These are phyloP conservation scores for Ornithorhynchus anatinus DNA, from an alignment of 2,113 vertebrate species.

Conservation along the genomic window DNA sequence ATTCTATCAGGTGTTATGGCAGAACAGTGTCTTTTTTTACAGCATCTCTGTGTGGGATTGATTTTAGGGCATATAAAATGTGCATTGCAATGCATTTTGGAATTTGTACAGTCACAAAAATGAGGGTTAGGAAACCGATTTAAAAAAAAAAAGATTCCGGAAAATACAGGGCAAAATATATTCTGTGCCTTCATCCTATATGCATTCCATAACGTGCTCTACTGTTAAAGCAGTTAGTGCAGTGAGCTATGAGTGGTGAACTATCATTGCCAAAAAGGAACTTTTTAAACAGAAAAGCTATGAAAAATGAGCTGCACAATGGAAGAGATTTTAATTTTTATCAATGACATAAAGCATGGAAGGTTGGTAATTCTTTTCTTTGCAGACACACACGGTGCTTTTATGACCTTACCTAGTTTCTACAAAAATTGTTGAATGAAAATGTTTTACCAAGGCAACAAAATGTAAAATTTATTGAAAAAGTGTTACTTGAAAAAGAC, in stretches of 20 bases:
- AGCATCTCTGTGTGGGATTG: conserved; percentile 53
- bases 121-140: conserved; percentile 51
- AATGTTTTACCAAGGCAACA: conserved; percentile 39
- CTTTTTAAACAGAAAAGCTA: conserved; percentile 43
- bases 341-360: not conserved
- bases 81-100: conserved; percentile 65
- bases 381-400: conserved; percentile 34
- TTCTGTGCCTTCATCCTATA: conserved; percentile 75
- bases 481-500: conserved; percentile 1
- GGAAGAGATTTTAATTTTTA: conserved; percentile 22
- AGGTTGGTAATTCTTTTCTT: too few species aligned
- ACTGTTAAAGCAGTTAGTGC: conserved; percentile 22
- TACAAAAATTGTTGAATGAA: conserved; percentile 11
- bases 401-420: conserved; percentile 40
- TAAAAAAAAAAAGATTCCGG: conserved; percentile 47
- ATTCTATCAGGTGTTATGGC: conserved; percentile 65
- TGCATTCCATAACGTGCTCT: conserved; percentile 65
- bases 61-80: conserved; percentile 63
- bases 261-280: conserved; percentile 61
- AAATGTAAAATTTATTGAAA: conserved; percentile 23
- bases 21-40: conserved; percentile 69
- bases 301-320: conserved; percentile 49
- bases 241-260: conserved; percentile 39
- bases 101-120: conserved; percentile 64
- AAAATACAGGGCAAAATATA: conserved; percentile 70